phyloP scores from a whole-genome alignment of 2,113 vertebrate species.

The Dicaeum eximium region DNA sequence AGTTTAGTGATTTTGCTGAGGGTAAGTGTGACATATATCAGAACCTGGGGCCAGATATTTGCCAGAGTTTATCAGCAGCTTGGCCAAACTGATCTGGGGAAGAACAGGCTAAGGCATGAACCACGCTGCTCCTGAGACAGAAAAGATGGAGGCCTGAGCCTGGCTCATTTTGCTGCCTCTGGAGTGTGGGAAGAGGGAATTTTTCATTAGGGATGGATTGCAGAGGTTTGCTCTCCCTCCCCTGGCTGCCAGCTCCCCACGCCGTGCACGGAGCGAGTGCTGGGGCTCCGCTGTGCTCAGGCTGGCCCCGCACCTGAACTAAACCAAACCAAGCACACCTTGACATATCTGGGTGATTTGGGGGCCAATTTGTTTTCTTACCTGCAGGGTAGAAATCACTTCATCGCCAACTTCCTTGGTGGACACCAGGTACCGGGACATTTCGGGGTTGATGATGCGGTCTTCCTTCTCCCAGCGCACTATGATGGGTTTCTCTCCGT shows the following conservation, averaged over 20 bases:
- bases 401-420: conserved; percentile 94
- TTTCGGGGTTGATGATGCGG: conserved; percentile 95
- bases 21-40: not conserved
- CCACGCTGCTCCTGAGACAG: not conserved
- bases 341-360: not conserved
- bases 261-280: rapidly evolving
- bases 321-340: not conserved
- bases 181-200: not conserved
- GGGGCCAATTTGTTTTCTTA: not conserved
- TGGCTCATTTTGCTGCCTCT: not conserved
- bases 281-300: not conserved
- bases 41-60: not conserved
- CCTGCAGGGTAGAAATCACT: conserved; percentile 94
- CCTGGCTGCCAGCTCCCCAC: not conserved
- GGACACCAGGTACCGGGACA: conserved; percentile 92
- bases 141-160: not conserved
- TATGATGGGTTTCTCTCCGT: conserved; percentile 97
- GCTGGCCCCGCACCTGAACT: not conserved
- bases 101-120: not conserved
- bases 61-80: not conserved
- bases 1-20: not conserved
- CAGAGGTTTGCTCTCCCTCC: not conserved
- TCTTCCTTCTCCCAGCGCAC: conserved; percentile 99
- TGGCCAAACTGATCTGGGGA: not conserved
- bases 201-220: not conserved